These are phyloP conservation scores for Procavia capensis DNA, from an alignment of 2,113 vertebrate species.

Conservation along the genomic window DNA sequence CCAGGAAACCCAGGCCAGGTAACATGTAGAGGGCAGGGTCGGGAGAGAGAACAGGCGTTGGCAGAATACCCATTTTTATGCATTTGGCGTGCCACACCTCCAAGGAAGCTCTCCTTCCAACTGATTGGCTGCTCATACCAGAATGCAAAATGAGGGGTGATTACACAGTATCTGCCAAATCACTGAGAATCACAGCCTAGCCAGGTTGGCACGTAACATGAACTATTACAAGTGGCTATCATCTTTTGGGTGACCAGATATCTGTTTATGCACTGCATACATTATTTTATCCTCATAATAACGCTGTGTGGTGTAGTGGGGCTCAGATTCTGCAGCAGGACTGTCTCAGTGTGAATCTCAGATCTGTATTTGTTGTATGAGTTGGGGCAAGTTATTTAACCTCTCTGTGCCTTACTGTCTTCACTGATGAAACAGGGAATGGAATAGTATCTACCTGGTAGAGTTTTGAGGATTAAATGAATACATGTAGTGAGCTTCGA, in stretches of 20 bases:
- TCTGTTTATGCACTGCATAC: not conserved
- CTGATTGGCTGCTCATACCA: not conserved
- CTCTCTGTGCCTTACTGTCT: not conserved
- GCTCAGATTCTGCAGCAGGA: not conserved
- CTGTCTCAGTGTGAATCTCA: not conserved
- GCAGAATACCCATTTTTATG: not conserved
- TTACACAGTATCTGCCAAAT: not conserved
- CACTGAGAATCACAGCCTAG: too few species aligned
- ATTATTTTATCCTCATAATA: not conserved
- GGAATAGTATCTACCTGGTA: not conserved
- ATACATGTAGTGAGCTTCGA: not conserved
- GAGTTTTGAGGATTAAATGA: conserved; percentile 3
- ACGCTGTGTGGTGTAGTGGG: not conserved
- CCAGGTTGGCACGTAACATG: not conserved
- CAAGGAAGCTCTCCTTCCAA: not conserved
- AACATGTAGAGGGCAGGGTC: not conserved
- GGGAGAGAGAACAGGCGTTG: not conserved
- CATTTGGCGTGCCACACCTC: not conserved
- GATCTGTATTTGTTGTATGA: not conserved
- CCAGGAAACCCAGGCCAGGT: too few species aligned
- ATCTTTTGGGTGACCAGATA: not conserved
- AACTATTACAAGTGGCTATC: not conserved
- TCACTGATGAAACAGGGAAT: conserved; percentile 15
- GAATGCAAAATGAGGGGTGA: not conserved
- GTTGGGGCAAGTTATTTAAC: not conserved